Evolutionary conservation across 2,888 invertebrate genomes (phyloP).

Genomic region (Drosophila mimetica): DNA sequence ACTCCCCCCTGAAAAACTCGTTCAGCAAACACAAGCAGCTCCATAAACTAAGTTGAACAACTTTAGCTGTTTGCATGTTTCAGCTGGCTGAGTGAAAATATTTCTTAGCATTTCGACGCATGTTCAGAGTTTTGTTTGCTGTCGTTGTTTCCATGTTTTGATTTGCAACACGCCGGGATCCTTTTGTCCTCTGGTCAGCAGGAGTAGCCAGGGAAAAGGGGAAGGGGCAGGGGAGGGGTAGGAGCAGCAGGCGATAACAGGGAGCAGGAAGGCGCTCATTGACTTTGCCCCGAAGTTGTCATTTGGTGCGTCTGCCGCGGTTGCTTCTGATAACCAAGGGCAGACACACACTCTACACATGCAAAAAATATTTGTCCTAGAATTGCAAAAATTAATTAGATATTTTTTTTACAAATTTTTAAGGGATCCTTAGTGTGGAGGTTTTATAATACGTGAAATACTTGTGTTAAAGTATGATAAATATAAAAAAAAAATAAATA

Average conservation of each 20-base stretch:
- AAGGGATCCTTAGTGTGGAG: too few relatives aligned
- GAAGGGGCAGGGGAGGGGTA: neutral
- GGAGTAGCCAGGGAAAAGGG: constrained; percentile 23
- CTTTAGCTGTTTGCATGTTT: constrained; percentile 62
- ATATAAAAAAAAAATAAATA: too few relatives aligned
- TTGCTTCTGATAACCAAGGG: constrained; percentile 55
- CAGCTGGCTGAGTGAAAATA: constrained; percentile 61
- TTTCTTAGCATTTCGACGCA: constrained; percentile 78
- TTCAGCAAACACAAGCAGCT: constrained; percentile 12
- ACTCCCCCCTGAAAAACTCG: neutral
- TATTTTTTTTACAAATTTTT: too few relatives aligned
- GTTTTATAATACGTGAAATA: too few relatives aligned
- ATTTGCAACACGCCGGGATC: constrained; percentile 81
- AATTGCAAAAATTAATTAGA: neutral
- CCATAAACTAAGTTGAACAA: constrained; percentile 40
- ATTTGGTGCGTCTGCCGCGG: constrained; percentile 53
- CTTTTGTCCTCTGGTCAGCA: constrained; percentile 69
- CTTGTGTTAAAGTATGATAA: neutral
- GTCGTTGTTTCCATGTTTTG: constrained; percentile 82
- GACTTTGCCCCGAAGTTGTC: constrained; percentile 81
- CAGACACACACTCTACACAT: constrained; percentile 8
- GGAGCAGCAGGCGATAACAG: constrained; percentile 52
- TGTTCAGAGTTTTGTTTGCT: constrained; percentile 82
- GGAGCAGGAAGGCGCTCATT: constrained; percentile 76
- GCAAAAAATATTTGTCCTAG: neutral